Evolutionary conservation across 1,140 invertebrate genomes (phyloP), one percentile per base, ranked within the genome.

Genomic region (Drosophila ercepeae): DNA sequence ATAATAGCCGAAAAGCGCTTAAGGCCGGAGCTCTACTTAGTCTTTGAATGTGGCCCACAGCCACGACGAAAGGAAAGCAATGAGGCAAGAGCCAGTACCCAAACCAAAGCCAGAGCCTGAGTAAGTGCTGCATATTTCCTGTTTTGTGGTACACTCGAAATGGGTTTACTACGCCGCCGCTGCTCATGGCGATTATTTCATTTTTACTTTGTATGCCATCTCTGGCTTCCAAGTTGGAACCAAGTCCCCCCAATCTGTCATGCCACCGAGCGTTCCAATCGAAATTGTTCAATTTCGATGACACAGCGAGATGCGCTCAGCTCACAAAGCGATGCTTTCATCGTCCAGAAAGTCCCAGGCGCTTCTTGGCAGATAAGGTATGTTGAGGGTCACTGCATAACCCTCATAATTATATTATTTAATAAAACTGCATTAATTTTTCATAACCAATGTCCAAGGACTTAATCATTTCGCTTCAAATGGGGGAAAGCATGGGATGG

Each of bases 81-180:
- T 11, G 46, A 21, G 42, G 23, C 32, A 13, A 41, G 65, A 23
- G 48, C 29, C n/a, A 46, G 9, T 8, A 11, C 29, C 29, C 2
- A 32, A 32, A 11, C 29, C 29, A 32, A 32, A 32, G 29, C 29
- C 6, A 39, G 36, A 39, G 36, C 36, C 36, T 39, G 57, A 53
- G 44, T 67, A 53, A 67, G 61, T 45, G 57, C 49, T 54, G 57
- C 49, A 73, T 73, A 72, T 54, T 73, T 73, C 68, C 68, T 63
- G 69, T 63, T 63, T 73, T 73, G 68, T 63, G 34, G 41, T 46
- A 71, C 67, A 39, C 25, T 60, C 7, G 27, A 70, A 70, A 72
- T 63, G 32, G 42, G 42, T 46, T 48, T 27, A 34, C 64, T 39
- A 13, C 18, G 11, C 23, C 49, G 46, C 13, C 19, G 5, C 41